These are phyloP conservation scores for Andrena praecox DNA, from an alignment of 2,888 invertebrate species.

Conservation along the genomic window DNA sequence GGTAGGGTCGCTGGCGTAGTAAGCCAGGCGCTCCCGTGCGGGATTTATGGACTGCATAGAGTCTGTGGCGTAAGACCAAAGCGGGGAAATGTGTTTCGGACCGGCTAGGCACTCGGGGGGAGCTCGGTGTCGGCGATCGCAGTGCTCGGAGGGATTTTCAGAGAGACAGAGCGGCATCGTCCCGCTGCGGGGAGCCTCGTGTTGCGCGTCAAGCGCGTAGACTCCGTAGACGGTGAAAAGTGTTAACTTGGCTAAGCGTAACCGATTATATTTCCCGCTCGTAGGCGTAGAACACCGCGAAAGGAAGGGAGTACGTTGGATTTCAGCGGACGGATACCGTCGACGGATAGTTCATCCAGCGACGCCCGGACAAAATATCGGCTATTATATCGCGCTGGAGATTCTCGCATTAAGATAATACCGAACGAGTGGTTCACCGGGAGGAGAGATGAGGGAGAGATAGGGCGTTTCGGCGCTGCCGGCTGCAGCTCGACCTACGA, in stretches of 20 bases:
- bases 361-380: background rate
- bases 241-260: background rate
- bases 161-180: conserved; percentile 1
- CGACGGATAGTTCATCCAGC: background rate
- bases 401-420: conserved; percentile 20
- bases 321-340: background rate
- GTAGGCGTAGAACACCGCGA: background rate
- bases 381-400: too few relatives aligned
- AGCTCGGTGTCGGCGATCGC: conserved; percentile 29
- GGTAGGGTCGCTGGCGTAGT: conserved; percentile 20
- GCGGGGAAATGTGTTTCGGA: conserved; percentile 42
- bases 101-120: conserved; percentile 23
- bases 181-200: background rate
- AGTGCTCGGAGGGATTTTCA: conserved; percentile 31
- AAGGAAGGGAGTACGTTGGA: background rate
- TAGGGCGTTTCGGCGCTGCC: conserved; percentile 27
- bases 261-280: background rate
- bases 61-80: conserved; percentile 33
- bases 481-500: conserved; percentile 52
- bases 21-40: conserved; percentile 35
- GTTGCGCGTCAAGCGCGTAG: background rate
- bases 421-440: background rate
- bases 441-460: conserved; percentile 15
- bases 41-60: conserved; percentile 53
- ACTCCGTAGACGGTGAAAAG: too few relatives aligned